phyloP scores from a whole-genome alignment of 2,113 vertebrate genomes.

The Zosterops pallidus region DNA sequence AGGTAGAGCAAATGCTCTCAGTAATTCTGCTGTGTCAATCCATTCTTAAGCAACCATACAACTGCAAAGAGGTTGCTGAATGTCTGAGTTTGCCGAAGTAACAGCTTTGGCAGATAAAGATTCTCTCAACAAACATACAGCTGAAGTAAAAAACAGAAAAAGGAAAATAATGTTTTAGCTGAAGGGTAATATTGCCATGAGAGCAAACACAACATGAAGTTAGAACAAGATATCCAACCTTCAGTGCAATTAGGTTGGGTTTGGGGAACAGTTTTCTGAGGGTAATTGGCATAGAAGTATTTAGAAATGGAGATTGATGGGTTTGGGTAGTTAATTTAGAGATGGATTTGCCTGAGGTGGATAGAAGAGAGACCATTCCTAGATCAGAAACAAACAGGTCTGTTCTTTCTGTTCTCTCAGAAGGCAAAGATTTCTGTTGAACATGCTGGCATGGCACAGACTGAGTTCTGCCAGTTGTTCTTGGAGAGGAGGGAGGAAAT shows the following conservation, averaged over 20 bases:
- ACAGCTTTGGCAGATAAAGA: neutral
- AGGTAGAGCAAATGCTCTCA: neutral
- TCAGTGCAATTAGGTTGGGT: neutral
- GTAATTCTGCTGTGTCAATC: neutral
- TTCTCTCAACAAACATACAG: neutral
- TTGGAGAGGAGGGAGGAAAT: neutral
- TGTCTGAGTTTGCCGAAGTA: neutral
- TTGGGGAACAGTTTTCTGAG: neutral
- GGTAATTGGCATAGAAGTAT: neutral
- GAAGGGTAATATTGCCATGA: neutral
- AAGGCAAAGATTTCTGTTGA: neutral
- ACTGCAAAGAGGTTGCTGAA: neutral
- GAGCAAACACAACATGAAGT: neutral
- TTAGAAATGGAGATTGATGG: neutral
- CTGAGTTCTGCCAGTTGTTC: neutral
- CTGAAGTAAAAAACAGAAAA: neutral
- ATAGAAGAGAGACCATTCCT: neutral
- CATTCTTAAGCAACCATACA: neutral
- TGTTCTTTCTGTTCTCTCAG: neutral
- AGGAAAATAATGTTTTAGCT: neutral
- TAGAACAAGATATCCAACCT: neutral
- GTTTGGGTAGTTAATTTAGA: neutral
- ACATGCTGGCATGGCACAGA: accelerated
- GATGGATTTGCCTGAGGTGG: neutral
- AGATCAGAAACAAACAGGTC: neutral